Conservation (phyloP, 2,113 vertebrate genomes). For the Baryphthengus martii region DNA sequence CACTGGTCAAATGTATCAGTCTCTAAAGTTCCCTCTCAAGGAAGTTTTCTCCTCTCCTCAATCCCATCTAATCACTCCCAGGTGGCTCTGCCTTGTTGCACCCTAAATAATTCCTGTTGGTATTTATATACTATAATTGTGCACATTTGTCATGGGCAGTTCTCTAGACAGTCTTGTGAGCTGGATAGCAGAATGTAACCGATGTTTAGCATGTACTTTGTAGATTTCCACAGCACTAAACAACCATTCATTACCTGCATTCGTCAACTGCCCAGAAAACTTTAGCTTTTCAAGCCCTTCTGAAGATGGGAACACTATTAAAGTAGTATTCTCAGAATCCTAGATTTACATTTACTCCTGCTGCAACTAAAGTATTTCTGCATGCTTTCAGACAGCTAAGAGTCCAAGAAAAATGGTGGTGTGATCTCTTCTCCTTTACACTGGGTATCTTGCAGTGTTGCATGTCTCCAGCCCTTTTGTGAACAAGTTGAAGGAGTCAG, state of each 20-base stretch:
- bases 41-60: neutral
- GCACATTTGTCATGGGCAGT: neutral
- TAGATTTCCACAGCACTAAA: neutral
- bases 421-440: neutral
- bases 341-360: neutral
- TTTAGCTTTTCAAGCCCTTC: neutral
- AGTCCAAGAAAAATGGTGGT: neutral
- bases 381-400: neutral
- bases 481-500: neutral
- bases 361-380: neutral
- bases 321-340: neutral
- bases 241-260: constrained; percentile 5
- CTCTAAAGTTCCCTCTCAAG: neutral
- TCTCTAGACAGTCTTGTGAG: neutral
- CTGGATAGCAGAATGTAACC: neutral
- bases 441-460: accelerated
- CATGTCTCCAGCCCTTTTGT: neutral
- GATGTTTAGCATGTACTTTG: neutral
- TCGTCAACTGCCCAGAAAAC: neutral
- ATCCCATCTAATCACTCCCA: neutral
- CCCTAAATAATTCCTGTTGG: constrained; percentile 32
- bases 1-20: neutral
- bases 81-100: neutral
- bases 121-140: neutral
- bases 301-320: neutral